phyloP scores from a whole-genome alignment of 2,113 vertebrate species.

The Willisornis vidua region DNA sequence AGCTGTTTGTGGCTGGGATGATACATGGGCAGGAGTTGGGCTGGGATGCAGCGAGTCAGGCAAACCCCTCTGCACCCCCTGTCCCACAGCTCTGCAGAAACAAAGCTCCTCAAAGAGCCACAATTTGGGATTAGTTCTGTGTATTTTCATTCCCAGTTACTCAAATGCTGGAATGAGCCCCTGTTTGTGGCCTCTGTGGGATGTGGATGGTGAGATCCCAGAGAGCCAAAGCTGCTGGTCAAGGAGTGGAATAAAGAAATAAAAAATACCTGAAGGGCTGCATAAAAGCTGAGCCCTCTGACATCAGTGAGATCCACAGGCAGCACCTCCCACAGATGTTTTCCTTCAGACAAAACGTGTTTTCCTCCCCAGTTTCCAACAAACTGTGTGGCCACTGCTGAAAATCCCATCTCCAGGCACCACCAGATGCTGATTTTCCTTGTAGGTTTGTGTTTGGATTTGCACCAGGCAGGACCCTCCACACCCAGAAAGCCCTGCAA shows the following conservation, averaged over 20 bases:
- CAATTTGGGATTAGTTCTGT: background rate
- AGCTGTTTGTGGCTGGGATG: background rate
- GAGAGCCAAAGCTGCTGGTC: background rate
- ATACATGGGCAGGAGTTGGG: background rate
- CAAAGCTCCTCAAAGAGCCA: background rate
- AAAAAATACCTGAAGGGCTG: background rate
- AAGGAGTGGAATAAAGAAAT: background rate
- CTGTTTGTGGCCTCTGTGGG: background rate
- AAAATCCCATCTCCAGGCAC: background rate
- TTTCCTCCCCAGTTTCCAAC: background rate
- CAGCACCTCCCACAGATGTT: background rate
- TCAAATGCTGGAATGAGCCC: background rate
- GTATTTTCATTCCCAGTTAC: background rate
- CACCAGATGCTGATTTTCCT: background rate
- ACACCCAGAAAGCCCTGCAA: rapidly evolving
- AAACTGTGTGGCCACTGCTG: background rate
- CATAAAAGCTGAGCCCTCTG: background rate
- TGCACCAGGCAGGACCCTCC: background rate
- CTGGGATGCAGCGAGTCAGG: background rate
- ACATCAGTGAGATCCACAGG: background rate
- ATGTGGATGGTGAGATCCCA: background rate
- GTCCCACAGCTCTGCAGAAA: background rate
- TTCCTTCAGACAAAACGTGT: background rate
- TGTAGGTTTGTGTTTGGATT: background rate
- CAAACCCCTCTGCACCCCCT: background rate